Conservation (phyloP, 2,888 invertebrate genomes). For the Gastrophysa polygoni region DNA sequence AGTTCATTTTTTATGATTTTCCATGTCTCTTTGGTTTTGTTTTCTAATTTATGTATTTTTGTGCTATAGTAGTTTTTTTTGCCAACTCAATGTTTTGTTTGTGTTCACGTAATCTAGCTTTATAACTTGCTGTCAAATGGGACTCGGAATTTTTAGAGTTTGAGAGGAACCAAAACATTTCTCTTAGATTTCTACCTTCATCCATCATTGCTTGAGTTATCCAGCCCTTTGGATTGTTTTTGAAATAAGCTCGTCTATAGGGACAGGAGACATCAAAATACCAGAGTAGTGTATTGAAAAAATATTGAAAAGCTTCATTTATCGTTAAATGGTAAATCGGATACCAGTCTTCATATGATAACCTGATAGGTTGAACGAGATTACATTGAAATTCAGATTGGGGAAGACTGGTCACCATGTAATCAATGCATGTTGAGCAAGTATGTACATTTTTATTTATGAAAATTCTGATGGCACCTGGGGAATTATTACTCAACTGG, state of each 20-base stretch:
- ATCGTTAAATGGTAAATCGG: slow-evolving; percentile 2
- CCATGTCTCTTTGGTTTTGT: neutral
- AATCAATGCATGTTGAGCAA: slow-evolving; percentile 6
- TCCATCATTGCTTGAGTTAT: neutral
- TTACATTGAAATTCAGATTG: neutral
- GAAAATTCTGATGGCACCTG: slow-evolving; percentile 1
- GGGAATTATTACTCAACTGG: slow-evolving; percentile 3
- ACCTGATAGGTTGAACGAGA: slow-evolving; percentile 1
- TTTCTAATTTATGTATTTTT: neutral
- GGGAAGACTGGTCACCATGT: slow-evolving; percentile 3
- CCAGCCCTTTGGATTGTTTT: slow-evolving; percentile 2
- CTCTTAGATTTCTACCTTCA: neutral
- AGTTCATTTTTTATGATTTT: neutral
- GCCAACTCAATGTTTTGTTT: neutral
- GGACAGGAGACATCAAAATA: slow-evolving; percentile 9
- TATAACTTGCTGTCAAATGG: neutral
- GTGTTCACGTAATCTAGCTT: neutral
- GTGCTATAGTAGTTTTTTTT: neutral
- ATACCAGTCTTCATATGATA: neutral
- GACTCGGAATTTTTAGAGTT: neutral
- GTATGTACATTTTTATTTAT: slow-evolving; percentile 1
- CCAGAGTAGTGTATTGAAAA: slow-evolving; percentile 7
- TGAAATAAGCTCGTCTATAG: neutral
- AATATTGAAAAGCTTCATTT: slow-evolving; percentile 3
- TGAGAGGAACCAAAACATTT: slow-evolving; percentile 2